Conservation (phyloP, 2,888 invertebrate species). For the Luperina testacea region DNA sequence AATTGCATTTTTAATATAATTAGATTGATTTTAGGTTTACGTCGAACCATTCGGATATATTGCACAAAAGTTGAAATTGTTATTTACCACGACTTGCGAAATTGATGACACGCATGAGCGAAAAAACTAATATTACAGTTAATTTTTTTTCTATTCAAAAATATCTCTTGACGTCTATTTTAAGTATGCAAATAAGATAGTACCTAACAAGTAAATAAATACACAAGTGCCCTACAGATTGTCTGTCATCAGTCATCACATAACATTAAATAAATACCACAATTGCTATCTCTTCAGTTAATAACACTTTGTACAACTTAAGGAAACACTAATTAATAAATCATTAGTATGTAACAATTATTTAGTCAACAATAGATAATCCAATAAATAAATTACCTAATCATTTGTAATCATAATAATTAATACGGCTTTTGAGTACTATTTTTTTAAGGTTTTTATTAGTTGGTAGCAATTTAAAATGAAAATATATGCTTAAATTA, state of each 20-base stretch:
- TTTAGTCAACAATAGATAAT: neutral
- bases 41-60: neutral
- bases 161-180: neutral
- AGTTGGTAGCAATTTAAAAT: neutral
- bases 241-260: neutral
- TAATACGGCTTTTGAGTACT: neutral
- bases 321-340: neutral
- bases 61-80: neutral
- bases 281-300: neutral
- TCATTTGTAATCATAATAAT: neutral
- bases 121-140: neutral
- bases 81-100: slow-evolving; percentile 37
- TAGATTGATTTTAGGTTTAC: neutral
- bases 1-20: neutral
- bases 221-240: neutral
- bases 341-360: neutral
- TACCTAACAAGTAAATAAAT: neutral
- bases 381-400: neutral
- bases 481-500: neutral
- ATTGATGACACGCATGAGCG: neutral
- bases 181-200: neutral
- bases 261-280: neutral
- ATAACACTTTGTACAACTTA: neutral
- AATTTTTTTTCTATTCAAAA: neutral
- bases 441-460: neutral